Percentiles rank a stretch among this genome's conserved stretches.
Evolutionary conservation across 37 sponge, comb jelly and placozoan species (phyloP).

Genomic region (Axinella damicornis): DNA sequence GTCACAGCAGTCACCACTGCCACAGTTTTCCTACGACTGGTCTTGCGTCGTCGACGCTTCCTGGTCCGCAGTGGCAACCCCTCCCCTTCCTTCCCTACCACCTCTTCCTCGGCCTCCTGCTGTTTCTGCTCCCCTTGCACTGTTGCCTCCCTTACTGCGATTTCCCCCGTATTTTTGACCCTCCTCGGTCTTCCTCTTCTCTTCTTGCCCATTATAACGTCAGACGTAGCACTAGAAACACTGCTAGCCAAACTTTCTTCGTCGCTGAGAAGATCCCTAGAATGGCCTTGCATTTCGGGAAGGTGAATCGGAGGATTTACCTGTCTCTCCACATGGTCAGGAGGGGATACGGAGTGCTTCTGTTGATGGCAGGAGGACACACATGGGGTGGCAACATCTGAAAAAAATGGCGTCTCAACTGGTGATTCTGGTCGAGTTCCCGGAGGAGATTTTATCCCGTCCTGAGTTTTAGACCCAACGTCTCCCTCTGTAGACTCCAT

Average conservation of each 20-base stretch:
- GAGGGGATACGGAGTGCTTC: neutral
- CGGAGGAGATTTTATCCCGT: no score
- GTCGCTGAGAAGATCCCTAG: constrained; percentile 6
- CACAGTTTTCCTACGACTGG: no score
- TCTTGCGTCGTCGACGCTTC: neutral
- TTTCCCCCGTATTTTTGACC: neutral
- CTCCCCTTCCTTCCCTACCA: neutral
- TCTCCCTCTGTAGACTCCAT: no score
- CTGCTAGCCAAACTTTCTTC: constrained; percentile 32
- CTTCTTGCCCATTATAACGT: neutral
- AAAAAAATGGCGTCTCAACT: neutral
- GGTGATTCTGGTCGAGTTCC: no score
- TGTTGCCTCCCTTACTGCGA: no score
- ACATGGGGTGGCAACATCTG: no score
- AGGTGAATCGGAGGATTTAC: neutral
- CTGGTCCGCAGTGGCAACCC: neutral
- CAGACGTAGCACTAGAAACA: constrained; percentile 18
- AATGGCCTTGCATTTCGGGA: neutral
- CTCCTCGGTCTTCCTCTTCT: constrained; percentile 1
- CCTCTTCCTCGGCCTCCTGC: neutral
- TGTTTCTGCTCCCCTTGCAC: neutral
- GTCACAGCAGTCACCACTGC: no score
- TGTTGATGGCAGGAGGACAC: neutral
- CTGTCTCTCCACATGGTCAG: neutral
- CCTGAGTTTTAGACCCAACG: no score